These are phyloP conservation scores for Rhagophthalmus giganteus DNA, from an alignment of 2,888 invertebrate genomes.

Conservation along the genomic window DNA sequence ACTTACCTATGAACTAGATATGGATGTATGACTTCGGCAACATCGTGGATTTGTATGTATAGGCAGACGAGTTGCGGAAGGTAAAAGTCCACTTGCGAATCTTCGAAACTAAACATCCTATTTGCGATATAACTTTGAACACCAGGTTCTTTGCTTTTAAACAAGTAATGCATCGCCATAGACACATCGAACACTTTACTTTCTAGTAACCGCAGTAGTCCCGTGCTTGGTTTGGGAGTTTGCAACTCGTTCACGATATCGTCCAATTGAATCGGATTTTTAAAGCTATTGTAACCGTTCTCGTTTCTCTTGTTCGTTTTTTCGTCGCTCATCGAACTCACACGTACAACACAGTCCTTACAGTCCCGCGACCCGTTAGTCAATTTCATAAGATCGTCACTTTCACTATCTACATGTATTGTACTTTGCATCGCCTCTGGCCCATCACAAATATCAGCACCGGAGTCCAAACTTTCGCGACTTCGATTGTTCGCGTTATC, in stretches of 20 bases:
- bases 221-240: conserved; percentile 57
- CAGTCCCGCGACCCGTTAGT: conserved; percentile 8
- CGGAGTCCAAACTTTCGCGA: conserved; percentile 73
- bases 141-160: conserved; percentile 97
- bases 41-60: conserved; percentile 97
- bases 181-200: conserved; percentile 98
- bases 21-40: conserved; percentile 90
- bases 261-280: background rate
- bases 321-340: conserved; percentile 43
- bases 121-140: conserved; percentile 97
- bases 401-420: conserved; percentile 12
- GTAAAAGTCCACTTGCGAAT: conserved; percentile 94
- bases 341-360: conserved; percentile 31
- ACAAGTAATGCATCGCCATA: conserved; percentile 97
- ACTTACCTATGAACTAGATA: conserved; percentile 77
- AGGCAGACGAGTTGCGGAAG: conserved; percentile 96
- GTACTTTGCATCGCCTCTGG: conserved; percentile 17
- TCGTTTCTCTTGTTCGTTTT: background rate
- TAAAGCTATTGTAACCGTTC: background rate
- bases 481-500: conserved; percentile 62
- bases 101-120: conserved; percentile 93
- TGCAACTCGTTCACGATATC: conserved; percentile 5
- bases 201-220: conserved; percentile 88
- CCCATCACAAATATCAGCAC: conserved; percentile 40
- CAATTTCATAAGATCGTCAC: conserved; percentile 5